A percentile compares a stretch with the other conserved stretches of the same genome.
phyloP scores from a whole-genome alignment of 2,113 vertebrate species.

The Motacilla alba region DNA sequence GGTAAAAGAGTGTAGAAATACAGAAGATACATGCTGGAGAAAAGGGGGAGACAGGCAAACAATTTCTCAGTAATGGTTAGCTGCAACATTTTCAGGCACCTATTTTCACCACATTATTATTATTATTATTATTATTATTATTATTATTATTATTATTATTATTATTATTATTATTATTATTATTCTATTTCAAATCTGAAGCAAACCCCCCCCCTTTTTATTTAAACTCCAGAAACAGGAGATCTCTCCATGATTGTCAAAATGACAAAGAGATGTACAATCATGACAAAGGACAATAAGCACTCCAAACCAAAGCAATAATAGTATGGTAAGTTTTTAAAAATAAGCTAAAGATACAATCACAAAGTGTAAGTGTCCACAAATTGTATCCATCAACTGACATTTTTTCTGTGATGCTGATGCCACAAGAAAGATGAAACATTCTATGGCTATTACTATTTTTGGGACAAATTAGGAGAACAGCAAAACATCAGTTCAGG shows the following conservation, averaged over 20 bases:
- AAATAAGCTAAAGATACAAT: neutral
- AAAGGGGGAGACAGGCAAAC: neutral
- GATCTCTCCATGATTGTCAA: neutral
- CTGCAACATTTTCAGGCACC: neutral
- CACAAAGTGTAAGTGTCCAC: neutral
- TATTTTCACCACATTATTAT: neutral
- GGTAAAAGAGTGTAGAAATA: neutral
- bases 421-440: neutral
- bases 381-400: neutral
- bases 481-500: neutral
- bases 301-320: neutral
- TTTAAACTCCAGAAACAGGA: neutral
- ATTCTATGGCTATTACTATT: neutral
- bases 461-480: neutral
- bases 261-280: neutral
- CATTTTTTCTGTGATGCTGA: neutral
- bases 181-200: neutral
- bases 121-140: neutral
- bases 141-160: neutral
- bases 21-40: accelerated
- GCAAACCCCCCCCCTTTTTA: neutral
- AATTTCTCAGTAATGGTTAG: neutral
- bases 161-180: neutral
- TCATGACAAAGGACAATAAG: neutral
- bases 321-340: neutral